Conservation (phyloP, 2,797 vertebrate genomes). For the Nyctibius grandis region DNA sequence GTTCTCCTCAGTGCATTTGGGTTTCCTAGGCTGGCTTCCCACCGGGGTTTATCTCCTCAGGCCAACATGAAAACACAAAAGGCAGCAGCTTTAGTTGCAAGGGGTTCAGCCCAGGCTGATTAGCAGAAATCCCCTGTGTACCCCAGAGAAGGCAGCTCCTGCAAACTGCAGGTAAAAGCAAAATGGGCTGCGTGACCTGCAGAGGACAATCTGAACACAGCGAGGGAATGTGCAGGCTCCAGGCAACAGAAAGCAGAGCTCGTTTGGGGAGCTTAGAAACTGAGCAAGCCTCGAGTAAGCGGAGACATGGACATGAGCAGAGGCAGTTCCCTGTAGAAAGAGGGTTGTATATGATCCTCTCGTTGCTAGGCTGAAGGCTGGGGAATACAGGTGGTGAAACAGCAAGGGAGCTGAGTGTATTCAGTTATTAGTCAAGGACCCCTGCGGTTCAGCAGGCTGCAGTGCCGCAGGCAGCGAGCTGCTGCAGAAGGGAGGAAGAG, state of each 20-base stretch:
- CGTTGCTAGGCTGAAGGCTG: not conserved
- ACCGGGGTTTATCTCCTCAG: not conserved
- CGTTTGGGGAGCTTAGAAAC: not conserved
- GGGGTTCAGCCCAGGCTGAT: not conserved
- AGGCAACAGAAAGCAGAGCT: not conserved
- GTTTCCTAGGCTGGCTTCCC: not conserved
- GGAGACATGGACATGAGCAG: fast-evolving
- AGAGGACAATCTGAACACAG: not conserved
- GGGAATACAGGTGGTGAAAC: not conserved
- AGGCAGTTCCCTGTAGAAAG: not conserved
- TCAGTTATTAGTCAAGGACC: not conserved
- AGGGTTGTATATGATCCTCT: not conserved
- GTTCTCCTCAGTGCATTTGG: not conserved
- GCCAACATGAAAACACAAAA: not conserved
- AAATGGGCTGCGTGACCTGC: not conserved
- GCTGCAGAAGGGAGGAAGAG: not conserved
- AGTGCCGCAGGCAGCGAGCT: not conserved
- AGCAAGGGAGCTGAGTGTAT: not conserved
- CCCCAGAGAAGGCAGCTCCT: not conserved
- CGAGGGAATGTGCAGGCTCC: not conserved
- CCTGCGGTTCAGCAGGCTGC: not conserved
- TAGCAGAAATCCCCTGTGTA: not conserved
- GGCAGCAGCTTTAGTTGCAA: not conserved
- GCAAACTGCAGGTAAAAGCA: not conserved
- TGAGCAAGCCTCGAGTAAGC: not conserved